Evolutionary conservation across 2,797 vertebrate species (phyloP), one percentile per base, ranked within the genome.

Genomic region (Tympanoctomys barrerae): DNA sequence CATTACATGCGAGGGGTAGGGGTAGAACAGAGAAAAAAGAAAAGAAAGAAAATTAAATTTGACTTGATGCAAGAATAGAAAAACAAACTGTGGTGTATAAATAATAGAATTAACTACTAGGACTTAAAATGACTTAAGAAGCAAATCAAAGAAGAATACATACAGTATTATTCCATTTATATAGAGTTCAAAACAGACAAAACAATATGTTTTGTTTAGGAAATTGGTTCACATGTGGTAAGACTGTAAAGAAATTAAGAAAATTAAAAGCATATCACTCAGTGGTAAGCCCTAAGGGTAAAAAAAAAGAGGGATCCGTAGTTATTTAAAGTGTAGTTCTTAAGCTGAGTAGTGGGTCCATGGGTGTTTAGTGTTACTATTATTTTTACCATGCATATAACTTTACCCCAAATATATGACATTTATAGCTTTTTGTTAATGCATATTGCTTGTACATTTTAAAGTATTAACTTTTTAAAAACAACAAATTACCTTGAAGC

Each of bases 81-180:
- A 87, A 89, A 83, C 24, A 94, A 83, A 79, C 79, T 79, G 13
- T 90, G 52, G 5, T 49, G 79, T 59, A 54, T 21, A 75, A 10
- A 75, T 71, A 89, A 86, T n/a, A 19, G 6, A 84, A 89, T 87
- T 90, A 87, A 94, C 64, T 91, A 46, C 33, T 85, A 2, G 12
- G 77, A 78, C 79, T 79, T 84, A 84, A 93, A 82, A 91, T 26
- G 18, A 93, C 46, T 54, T 78, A 83, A 79, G 79, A 96, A 75
- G 14, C 84, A 87, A 90, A 59, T 28, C 49, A 88, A 39, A 93
- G 52, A 96, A 79, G 57, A 80, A 81, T 73, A 36, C 0, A 61
- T 46, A 64, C 3, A 54, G 2, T 73, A 39, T 91, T 90, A 82
- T 86, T n/a, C 19, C 68, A 89, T 46, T 94, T 87, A 82, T 62